Evolutionary conservation across 2,113 vertebrate genomes (phyloP).

Genomic region (Pelecanoides urinatrix): DNA sequence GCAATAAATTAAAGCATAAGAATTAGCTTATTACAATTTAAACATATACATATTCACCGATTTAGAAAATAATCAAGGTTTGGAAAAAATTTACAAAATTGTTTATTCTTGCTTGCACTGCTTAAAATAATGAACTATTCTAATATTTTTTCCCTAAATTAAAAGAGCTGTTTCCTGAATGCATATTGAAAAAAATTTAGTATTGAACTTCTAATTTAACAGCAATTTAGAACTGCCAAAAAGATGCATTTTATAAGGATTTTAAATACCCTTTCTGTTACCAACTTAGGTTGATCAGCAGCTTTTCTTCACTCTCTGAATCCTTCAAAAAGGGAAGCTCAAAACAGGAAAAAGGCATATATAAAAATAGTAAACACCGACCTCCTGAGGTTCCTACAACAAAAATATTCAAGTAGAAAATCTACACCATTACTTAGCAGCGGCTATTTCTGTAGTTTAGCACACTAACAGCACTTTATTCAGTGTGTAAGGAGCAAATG

Average conservation of each 20-base stretch:
- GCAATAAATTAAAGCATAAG: constrained; percentile 66
- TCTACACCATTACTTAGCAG: constrained; percentile 91
- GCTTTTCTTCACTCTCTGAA: constrained; percentile 80
- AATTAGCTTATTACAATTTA: constrained; percentile 68
- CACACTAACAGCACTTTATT: constrained; percentile 84
- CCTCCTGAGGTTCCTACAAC: constrained; percentile 96
- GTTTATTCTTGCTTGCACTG: constrained; percentile 58
- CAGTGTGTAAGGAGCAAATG: constrained; percentile 81
- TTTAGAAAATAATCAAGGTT: constrained; percentile 72
- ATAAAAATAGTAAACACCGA: constrained; percentile 91
- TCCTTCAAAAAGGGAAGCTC: constrained; percentile 83
- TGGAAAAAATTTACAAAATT: constrained; percentile 68
- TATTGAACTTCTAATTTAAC: constrained; percentile 62
- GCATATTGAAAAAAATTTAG: constrained; percentile 4
- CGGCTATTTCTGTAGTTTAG: constrained; percentile 87
- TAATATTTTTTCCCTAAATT: background rate
- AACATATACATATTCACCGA: constrained; percentile 66
- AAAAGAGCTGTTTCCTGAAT: constrained; percentile 11
- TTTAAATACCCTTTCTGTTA: constrained; percentile 79
- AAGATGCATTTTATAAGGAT: constrained; percentile 61
- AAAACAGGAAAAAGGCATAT: constrained; percentile 86
- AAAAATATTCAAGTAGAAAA: constrained; percentile 98
- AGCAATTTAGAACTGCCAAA: constrained; percentile 66
- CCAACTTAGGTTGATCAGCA: constrained; percentile 84
- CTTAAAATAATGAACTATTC: constrained; percentile 63